A percentile compares a stretch with the other conserved stretches of the same genome.
Conservation (phyloP, 2,888 invertebrate genomes). For the Seira musarum region DNA sequence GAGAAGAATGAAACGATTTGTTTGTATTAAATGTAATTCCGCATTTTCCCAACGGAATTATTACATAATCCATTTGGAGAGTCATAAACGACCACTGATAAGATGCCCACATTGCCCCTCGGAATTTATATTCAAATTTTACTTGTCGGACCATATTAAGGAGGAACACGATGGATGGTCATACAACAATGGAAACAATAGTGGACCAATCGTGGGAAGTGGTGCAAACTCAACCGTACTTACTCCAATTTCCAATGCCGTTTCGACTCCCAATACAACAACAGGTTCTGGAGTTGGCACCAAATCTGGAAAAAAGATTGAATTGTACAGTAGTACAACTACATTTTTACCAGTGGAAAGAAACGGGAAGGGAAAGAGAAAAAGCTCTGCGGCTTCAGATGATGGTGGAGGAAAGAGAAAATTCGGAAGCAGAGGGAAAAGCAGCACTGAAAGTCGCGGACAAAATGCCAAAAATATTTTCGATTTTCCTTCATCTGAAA, state of each 20-base stretch:
- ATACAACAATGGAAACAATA: too few relatives aligned
- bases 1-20: constrained; percentile 3
- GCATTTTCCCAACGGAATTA: constrained; percentile 33
- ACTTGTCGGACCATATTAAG: constrained; percentile 43
- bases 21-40: constrained; percentile 26
- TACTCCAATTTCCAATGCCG: background rate
- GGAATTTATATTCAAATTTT: constrained; percentile 40
- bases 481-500: too few relatives aligned
- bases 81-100: constrained; percentile 18
- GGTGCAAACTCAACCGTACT: background rate
- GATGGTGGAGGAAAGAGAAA: too few relatives aligned
- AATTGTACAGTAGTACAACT: too few relatives aligned
- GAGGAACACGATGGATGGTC: constrained; percentile 14
- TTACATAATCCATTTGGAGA: constrained; percentile 32
- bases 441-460: too few relatives aligned
- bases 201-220: background rate
- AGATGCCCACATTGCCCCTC: constrained; percentile 37
- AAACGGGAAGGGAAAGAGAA: too few relatives aligned
- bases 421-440: too few relatives aligned
- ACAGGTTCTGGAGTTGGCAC: background rate
- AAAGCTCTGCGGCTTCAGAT: too few relatives aligned
- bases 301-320: background rate
- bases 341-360: too few relatives aligned
- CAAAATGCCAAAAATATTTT: too few relatives aligned
- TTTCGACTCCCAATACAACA: background rate